Base-by-base conservation (phyloP, 35 echinoderm and acorn worm species). In the Hemicentrotus pulcherrimus region DNA sequence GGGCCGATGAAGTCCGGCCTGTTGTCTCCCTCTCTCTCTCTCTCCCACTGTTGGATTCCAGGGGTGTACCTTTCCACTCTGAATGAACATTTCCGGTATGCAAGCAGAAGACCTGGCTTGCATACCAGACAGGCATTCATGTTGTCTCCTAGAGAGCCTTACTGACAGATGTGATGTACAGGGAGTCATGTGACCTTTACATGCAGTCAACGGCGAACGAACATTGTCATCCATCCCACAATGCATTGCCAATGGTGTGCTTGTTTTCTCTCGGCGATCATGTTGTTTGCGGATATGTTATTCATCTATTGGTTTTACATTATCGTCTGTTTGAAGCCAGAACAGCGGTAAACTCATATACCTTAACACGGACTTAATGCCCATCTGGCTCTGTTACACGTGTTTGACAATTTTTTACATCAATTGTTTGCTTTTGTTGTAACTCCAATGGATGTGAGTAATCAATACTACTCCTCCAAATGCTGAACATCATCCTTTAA, bases 41-140 rank as follows among this genome's bases (percentile, higher is more conserved):
- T 41, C 35, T 41, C 50, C 15, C 11, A 55, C 50, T 55, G 50
- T 55, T n/a, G 65, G n/a, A 78, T 70, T 70, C 61, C 61, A 24
- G 16, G 15, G 61, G 61, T 70, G 18, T 78, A 78, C 19, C 65
- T 78, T 78, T 78, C 65, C 65, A 78, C 65, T 7, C 24, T 78
- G 65, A 78, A 78, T n/a, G 65, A 78, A 78, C 65, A 78, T 78
- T 78, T 78, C 65, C 65, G 65, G 65, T 78, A 78, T 78, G 65
- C 65, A 22, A 78, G 19, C 19, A 78, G 65, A 78, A 22, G 65
- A 78, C 22, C 19, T 4, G 65, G 22, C 19, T 78, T 78, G 65
- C 65, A 78, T 78, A n/a, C 65, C 28, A n/a, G 65, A 78, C 65
- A 15, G 18, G 2, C 65, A 78, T 78, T 78, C 65, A 78, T 78